Evolutionary conservation across 2,113 vertebrate genomes (phyloP).

Genomic region (Scomber japonicus): DNA sequence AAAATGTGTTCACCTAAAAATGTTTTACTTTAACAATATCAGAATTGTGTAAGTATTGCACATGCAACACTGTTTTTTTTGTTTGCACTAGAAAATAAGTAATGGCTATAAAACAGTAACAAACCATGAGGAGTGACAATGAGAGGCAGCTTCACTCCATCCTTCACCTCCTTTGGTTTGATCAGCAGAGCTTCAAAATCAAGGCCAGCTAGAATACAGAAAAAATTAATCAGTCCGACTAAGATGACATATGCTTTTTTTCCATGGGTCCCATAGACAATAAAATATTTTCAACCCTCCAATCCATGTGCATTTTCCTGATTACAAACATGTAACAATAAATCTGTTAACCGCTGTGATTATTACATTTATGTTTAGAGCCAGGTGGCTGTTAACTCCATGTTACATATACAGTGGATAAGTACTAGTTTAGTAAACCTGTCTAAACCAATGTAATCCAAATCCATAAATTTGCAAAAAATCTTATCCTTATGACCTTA

Average conservation of each 20-base stretch:
- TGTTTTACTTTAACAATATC: too few species aligned
- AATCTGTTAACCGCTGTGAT: background rate
- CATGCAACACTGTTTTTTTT: background rate
- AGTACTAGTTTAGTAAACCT: background rate
- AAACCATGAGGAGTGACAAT: conserved; percentile 93
- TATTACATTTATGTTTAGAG: background rate
- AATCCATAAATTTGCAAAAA: too few species aligned
- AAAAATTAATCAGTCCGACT: background rate
- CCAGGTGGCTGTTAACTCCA: too few species aligned
- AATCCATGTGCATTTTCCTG: too few species aligned
- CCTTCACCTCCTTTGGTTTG: conserved; percentile 83
- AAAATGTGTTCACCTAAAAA: too few species aligned
- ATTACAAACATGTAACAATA: too few species aligned
- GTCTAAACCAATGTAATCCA: too few species aligned
- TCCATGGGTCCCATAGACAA: background rate
- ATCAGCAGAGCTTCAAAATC: conserved; percentile 93
- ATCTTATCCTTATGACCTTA: background rate
- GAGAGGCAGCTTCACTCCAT: conserved; percentile 87
- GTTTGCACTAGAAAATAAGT: background rate
- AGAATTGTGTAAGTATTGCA: too few species aligned
- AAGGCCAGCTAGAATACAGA: conserved; percentile 85
- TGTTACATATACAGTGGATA: background rate
- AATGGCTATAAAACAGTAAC: conserved; percentile 46
- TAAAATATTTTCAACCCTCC: background rate
- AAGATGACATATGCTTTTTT: background rate